A percentile compares a stretch with the other conserved stretches of the same genome.
Evolutionary conservation across 2,113 vertebrate genomes (phyloP).

Genomic region (Perca flavescens): DNA sequence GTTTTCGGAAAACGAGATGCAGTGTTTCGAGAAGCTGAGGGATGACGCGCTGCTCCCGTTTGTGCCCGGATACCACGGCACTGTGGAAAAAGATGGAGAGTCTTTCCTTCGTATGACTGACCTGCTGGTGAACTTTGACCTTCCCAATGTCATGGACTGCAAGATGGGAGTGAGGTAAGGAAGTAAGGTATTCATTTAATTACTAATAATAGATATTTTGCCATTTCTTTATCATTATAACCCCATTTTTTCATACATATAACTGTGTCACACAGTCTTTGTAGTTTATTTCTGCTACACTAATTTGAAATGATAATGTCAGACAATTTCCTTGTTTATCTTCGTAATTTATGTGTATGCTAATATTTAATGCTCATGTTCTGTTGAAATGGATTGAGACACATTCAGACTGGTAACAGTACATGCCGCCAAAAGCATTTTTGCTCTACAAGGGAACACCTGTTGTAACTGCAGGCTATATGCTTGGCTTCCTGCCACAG

Average conservation of each 20-base stretch:
- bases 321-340: not conserved
- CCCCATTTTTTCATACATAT: not conserved
- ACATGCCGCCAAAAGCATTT: constrained; percentile 11
- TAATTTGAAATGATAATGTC: not conserved
- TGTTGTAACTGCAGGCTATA: constrained; percentile 73
- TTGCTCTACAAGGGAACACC: constrained; percentile 72
- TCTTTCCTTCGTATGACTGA: constrained; percentile 94
- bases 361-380: not conserved
- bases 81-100: constrained; percentile 93
- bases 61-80: constrained; percentile 91
- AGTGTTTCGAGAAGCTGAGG: constrained; percentile 90
- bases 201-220: not conserved
- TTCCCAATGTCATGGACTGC: constrained; percentile 97
- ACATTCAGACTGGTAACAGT: not conserved
- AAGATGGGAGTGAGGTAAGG: constrained; percentile 96
- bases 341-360: not conserved
- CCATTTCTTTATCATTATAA: not conserved
- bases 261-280: not conserved
- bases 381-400: constrained; percentile 20
- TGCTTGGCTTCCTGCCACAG: constrained; percentile 78
- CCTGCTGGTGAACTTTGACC: constrained; percentile 91
- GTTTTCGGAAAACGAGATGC: constrained; percentile 92
- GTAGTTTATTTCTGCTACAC: not conserved
- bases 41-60: constrained; percentile 87
- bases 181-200: not conserved